phyloP scores from a whole-genome alignment of 2,113 vertebrate genomes.

The Odontesthes bonariensis region DNA sequence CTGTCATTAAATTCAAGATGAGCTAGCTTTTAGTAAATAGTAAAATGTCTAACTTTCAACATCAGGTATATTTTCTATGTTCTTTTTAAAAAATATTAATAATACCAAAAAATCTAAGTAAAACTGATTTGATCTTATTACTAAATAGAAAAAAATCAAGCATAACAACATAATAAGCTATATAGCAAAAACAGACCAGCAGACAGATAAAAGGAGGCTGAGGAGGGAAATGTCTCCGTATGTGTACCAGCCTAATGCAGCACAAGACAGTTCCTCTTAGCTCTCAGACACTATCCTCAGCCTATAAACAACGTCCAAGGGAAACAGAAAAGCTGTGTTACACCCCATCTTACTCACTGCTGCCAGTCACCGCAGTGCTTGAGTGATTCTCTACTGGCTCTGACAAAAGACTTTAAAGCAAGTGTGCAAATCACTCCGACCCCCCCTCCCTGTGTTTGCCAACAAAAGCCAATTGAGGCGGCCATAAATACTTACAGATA shows the following conservation, averaged over 20 bases:
- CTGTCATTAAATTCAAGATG: too few relatives aligned
- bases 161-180: background rate
- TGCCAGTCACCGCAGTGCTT: conserved; percentile 55
- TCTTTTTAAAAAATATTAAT: background rate
- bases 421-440: conserved; percentile 75
- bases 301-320: conserved; percentile 60
- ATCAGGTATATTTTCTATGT: too few relatives aligned
- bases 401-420: conserved; percentile 76
- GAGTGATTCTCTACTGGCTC: conserved; percentile 67
- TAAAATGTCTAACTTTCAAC: too few relatives aligned
- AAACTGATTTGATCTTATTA: background rate
- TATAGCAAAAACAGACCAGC: conserved; percentile 20
- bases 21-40: too few relatives aligned
- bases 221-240: conserved; percentile 38
- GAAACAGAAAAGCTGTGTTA: conserved; percentile 65
- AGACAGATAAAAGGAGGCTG: conserved; percentile 22
- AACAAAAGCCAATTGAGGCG: conserved; percentile 79
- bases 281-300: conserved; percentile 44
- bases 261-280: conserved; percentile 20
- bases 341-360: conserved; percentile 50
- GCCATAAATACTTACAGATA: conserved; percentile 78
- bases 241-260: conserved; percentile 31
- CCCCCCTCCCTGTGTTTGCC: conserved; percentile 61
- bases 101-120: background rate
- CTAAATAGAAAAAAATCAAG: background rate